Evolutionary conservation across 2,888 invertebrate species (phyloP), one percentile per base, ranked within the genome.

Genomic region (Altica lythri): DNA sequence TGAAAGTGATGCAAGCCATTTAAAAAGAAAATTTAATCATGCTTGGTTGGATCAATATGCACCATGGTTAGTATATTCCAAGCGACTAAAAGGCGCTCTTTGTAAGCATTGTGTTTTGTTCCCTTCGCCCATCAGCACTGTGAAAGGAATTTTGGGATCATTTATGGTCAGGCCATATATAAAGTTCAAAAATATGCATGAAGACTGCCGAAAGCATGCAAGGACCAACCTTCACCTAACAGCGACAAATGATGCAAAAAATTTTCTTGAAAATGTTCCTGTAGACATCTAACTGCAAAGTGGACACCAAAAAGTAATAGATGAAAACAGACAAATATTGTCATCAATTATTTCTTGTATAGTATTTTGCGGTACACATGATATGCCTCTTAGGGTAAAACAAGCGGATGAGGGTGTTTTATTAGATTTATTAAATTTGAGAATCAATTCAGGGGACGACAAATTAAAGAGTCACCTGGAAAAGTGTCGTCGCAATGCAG

Each of bases 341-440:
- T 40, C 53, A 46, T 32, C 55, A 53, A 55, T 59, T 53, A 53
- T 54, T 50, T 58, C 52, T 4, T 55, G 38, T 22, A 53, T 35
- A 0, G 32, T 40, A 51, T 37, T 45, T 18, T 19, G 25, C 2
- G 22, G 34, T 10, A 25, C 32, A 40, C 19, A 40, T 38, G 32
- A 52, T 44, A 27, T 53, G 46, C 35, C 44, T 2, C 43, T 56
- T 35, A 52, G 55, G 19, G 55, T 51, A 46, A 56, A 56, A 44
- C 9, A 47, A 47, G 9, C 5, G 9, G 47, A 48, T 30, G 32
- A 38, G 32, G 55, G 45, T 6, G 40, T 52, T 47, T 52, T 56
- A 17, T 51, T 51, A 16, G 55, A 55, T 30, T 22, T 35, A 44
- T 50, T 42, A 27, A 38, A 38, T 38, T 38, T 38, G 18, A 38